These are phyloP conservation scores for Silurus asotus DNA, from an alignment of 2,113 vertebrate species.

Conservation along the genomic window DNA sequence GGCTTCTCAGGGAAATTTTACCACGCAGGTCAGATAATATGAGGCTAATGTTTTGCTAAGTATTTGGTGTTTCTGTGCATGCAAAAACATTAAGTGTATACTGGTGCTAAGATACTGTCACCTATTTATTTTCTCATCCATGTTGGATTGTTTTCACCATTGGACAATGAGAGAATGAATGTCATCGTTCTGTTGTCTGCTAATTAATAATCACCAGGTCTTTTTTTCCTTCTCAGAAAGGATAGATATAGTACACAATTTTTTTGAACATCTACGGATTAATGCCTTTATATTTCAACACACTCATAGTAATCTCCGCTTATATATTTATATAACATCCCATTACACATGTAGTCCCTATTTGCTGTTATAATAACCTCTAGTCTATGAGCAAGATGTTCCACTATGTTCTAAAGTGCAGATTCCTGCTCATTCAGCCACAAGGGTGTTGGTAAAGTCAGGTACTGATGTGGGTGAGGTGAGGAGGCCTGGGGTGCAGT, in stretches of 20 bases:
- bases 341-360: no score
- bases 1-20: conserved; percentile 99
- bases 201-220: conserved; percentile 2
- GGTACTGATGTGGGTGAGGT: no score
- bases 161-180: neutral
- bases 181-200: neutral
- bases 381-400: no score
- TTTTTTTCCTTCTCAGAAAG: neutral
- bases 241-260: neutral
- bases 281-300: no score
- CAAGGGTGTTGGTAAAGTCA: no score
- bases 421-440: no score
- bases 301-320: no score
- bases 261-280: neutral
- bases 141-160: neutral
- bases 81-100: neutral
- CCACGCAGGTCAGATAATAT: conserved; percentile 83
- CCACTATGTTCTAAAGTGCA: no score
- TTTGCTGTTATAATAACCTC: no score
- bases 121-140: neutral
- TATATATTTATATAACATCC: no score
- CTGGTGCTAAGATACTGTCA: neutral
- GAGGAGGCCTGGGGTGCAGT: no score
- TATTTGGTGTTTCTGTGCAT: neutral
- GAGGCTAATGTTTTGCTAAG: neutral